A percentile compares a stretch with the other conserved stretches of the same genome.
Evolutionary conservation across 2,113 vertebrate genomes (phyloP).

Genomic region (Hemiprocne comata): DNA sequence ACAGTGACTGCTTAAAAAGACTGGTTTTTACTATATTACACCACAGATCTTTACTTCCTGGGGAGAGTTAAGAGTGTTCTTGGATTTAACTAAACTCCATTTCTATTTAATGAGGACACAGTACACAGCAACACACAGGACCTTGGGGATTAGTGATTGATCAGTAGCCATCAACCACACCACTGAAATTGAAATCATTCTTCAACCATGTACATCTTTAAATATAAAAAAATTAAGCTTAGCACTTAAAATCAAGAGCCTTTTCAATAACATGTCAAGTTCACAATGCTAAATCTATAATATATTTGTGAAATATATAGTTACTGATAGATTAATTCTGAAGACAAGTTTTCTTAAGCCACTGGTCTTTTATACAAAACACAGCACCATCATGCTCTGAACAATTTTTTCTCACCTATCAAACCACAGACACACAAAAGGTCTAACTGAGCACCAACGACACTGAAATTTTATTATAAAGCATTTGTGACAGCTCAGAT

Average conservation of each 20-base stretch:
- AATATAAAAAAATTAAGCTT: neutral
- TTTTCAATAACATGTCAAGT: neutral
- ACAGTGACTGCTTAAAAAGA: fast-evolving
- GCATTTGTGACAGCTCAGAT: neutral
- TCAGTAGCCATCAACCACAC: neutral
- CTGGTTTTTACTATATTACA: neutral
- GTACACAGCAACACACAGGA: neutral
- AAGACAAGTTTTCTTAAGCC: neutral
- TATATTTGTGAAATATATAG: neutral
- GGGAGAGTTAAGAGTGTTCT: neutral
- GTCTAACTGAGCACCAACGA: neutral
- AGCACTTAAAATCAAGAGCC: neutral
- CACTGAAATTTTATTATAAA: neutral
- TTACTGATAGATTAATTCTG: neutral
- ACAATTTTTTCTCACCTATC: neutral
- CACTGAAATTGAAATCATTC: neutral
- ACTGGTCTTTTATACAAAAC: neutral
- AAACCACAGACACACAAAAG: neutral
- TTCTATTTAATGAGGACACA: neutral
- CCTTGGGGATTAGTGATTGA: neutral
- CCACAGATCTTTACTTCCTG: neutral
- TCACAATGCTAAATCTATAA: neutral
- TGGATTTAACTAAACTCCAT: neutral
- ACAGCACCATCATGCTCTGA: neutral
- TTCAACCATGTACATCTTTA: neutral